Base-by-base conservation (phyloP, 2,888 invertebrate genomes). In the Heliothis peltigera region DNA sequence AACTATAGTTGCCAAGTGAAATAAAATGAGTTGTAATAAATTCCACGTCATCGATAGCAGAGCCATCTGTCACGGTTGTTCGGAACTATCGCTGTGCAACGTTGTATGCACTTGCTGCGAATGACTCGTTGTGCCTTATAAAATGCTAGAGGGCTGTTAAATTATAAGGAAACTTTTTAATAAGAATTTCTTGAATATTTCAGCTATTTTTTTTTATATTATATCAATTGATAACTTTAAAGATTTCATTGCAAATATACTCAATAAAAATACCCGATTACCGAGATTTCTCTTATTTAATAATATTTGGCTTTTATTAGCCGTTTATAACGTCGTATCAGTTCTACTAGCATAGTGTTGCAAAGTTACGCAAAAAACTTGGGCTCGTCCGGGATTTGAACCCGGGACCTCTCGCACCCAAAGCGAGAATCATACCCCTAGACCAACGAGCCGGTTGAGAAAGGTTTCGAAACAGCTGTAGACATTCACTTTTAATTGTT, bases 321-420 rank as follows among this genome's bases (percentile, higher is more conserved):
- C 8, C 28, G 2, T 10, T 10, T 12, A 12, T 0, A 32, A 32
- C 12, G 12, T 32, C 3, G 12, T 0, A 10, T 25, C 1, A 25
- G 25, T 32, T 51, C n/a, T 28, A 22, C 5, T 46, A 42, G 5
- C 42, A 4, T 6, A 6, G 7, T 2, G 4, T 19, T 63, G 7
- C 3, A 1, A 7, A 48, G 8, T 2, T 2, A 15, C 39, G 54
- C 54, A 76, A 70, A 65, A 64, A 7, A n/a, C 4, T 67, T 76
- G 95, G 95, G 95, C 95, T 95, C 95, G 95, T 95, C 95, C 95
- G 95, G 95, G 95, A 95, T 95, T 95, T 95, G 95, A 95, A 95
- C 95, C 95, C 95, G 95, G 95, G 95, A 95, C 95, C 95, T 95
- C 95, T 95, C 95, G 94, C 95, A 95, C 95, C 95, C 95, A 91